phyloP scores from a whole-genome alignment of 2,113 vertebrate genomes.

The Sapayoa aenigma region DNA sequence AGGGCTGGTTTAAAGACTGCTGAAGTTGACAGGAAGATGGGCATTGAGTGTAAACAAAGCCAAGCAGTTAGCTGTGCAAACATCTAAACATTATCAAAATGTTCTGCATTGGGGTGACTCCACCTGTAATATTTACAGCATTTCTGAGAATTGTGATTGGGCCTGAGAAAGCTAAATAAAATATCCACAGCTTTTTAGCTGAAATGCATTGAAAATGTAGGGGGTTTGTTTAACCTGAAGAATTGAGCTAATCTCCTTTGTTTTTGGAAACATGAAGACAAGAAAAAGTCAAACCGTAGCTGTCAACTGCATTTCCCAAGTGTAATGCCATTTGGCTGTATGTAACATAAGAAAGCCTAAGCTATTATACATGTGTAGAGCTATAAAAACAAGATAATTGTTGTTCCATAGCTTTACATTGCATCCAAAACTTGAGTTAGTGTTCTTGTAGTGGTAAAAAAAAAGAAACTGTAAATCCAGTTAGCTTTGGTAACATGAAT shows the following conservation, averaged over 20 bases:
- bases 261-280: background rate
- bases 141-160: background rate
- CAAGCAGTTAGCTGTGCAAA: background rate
- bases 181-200: background rate
- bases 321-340: background rate
- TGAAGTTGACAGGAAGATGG: background rate
- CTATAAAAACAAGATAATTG: slow-evolving; percentile 44
- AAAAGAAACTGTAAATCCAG: slow-evolving; percentile 52
- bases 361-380: background rate
- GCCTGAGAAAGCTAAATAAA: background rate
- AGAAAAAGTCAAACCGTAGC: background rate
- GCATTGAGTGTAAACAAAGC: background rate
- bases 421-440: slow-evolving; percentile 28
- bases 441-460: slow-evolving; percentile 51
- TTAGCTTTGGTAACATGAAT: slow-evolving; percentile 29
- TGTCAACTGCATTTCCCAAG: background rate
- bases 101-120: background rate
- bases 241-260: background rate
- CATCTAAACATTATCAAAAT: background rate
- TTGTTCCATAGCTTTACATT: slow-evolving; percentile 1
- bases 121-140: background rate
- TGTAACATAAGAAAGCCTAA: background rate
- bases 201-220: background rate
- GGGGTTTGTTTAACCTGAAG: background rate
- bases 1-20: background rate